A percentile compares a stretch with the other conserved stretches of the same genome.
These are phyloP conservation scores for Cantharis nigra DNA, from an alignment of 2,888 invertebrate genomes.

Conservation along the genomic window DNA sequence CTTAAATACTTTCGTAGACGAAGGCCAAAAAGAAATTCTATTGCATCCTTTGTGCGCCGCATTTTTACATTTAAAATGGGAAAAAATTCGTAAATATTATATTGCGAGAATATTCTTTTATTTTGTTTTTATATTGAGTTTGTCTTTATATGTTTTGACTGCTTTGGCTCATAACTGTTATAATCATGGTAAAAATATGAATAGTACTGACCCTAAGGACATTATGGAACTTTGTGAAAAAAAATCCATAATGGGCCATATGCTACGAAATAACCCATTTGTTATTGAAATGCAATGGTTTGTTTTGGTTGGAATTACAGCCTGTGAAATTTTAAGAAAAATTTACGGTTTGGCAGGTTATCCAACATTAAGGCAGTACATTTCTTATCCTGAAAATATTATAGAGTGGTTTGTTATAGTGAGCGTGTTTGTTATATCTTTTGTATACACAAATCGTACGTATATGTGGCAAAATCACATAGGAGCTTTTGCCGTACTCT, in stretches of 20 bases:
- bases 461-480: constrained; percentile 87
- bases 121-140: constrained; percentile 76
- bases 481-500: constrained; percentile 82
- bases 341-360: constrained; percentile 82
- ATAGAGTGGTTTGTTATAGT: constrained; percentile 87
- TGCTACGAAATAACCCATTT: constrained; percentile 73
- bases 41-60: constrained; percentile 87
- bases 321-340: constrained; percentile 80
- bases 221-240: constrained; percentile 78
- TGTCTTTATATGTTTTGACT: constrained; percentile 81
- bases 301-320: constrained; percentile 76
- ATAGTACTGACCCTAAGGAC: constrained; percentile 62
- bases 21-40: constrained; percentile 85
- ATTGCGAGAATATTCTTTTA: constrained; percentile 78
- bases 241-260: constrained; percentile 76
- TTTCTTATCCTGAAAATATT: constrained; percentile 82
- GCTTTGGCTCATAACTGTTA: constrained; percentile 85
- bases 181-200: constrained; percentile 77
- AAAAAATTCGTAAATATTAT: constrained; percentile 86
- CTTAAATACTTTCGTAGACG: constrained; percentile 84
- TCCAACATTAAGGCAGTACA: constrained; percentile 78
- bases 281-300: constrained; percentile 86
- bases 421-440: constrained; percentile 82
- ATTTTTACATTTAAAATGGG: constrained; percentile 87
- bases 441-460: constrained; percentile 75